These are phyloP conservation scores for Bos indicus DNA, from an alignment of 2,113 vertebrate species.

Conservation along the genomic window DNA sequence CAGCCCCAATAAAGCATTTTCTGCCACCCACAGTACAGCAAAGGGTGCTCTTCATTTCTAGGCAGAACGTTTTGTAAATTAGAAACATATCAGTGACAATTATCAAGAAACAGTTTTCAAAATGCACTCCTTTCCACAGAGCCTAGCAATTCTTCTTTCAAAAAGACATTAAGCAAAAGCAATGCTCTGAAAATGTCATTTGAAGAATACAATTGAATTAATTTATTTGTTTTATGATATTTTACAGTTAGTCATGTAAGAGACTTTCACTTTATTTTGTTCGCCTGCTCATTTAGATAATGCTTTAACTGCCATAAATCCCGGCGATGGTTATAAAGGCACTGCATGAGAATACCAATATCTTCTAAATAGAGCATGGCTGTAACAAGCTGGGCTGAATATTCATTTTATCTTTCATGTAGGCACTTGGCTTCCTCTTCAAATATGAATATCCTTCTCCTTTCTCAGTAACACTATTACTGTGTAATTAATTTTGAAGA, in stretches of 20 bases:
- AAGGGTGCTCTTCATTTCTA: not conserved
- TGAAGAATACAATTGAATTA: conserved; percentile 46
- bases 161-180: conserved; percentile 51
- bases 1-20: not conserved
- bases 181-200: conserved; percentile 44
- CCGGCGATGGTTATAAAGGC: not conserved
- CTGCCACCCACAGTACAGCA: not conserved
- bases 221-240: conserved; percentile 68
- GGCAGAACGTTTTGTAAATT: conserved; percentile 31
- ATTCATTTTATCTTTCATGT: not conserved
- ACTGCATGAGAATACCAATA: not conserved
- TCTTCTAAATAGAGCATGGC: not conserved
- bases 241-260: conserved; percentile 48
- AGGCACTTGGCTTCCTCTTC: not conserved
- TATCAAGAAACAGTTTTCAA: conserved; percentile 41
- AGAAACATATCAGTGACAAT: conserved; percentile 58
- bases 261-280: conserved; percentile 41
- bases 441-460: not conserved
- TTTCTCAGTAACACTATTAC: not conserved
- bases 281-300: conserved; percentile 60
- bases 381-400: not conserved
- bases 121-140: not conserved
- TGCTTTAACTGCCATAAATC: conserved; percentile 28
- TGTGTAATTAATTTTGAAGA: not conserved
- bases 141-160: conserved; percentile 27